Base-by-base conservation (phyloP, 2,113 vertebrate genomes). In the Pachycephala philippinensis region DNA sequence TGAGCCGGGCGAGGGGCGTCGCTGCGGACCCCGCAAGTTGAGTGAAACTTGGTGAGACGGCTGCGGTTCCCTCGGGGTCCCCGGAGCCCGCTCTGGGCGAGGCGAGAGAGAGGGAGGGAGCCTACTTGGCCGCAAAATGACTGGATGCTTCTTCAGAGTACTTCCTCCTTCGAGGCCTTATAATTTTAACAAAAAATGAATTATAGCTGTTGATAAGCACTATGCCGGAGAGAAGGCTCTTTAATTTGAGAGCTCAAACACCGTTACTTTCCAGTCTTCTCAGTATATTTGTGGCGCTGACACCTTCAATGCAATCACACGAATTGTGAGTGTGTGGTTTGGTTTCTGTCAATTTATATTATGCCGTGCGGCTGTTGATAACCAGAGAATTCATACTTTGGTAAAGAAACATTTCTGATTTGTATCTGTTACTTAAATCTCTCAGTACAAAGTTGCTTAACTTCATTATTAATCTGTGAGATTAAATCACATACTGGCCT, bases 301-400 rank as follows among this genome's bases (percentile, higher is more conserved):
- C 2, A 2, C 15, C 15, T 86, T 57, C 28, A 35, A 11, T 26
- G 35, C 11, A 24, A 0, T 27, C 30, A 3, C 54, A 4, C 3
- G 4, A 28, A 6, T 15, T 26, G 13, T 2, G 8, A 1, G 0
- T 21, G 22, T 20, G 1, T 6, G 4, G 2, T 28, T 90, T 78
- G 22, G 3, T 50, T 74, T 50, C 35, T 64, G 6, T 47, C 11
- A 10, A 0, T n/a, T 68, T 66, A 2, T 19, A 1, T 47, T 56
- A 11, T 1, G 2, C 9, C 0, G 0, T 24, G n/a, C 7, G 11
- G 13, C 20, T 72, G 15, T 42, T 37, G 30, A 11, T 23, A 30
- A 53, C 37, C 40, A n/a, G 31, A 4, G 2, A 59, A 33, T 66
- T 59, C 16, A 8, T 15, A 3, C 11, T 63, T 70, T 22, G 18